Evolutionary conservation across 1,140 invertebrate species (phyloP).

Genomic region (Drosophila ficusphila): DNA sequence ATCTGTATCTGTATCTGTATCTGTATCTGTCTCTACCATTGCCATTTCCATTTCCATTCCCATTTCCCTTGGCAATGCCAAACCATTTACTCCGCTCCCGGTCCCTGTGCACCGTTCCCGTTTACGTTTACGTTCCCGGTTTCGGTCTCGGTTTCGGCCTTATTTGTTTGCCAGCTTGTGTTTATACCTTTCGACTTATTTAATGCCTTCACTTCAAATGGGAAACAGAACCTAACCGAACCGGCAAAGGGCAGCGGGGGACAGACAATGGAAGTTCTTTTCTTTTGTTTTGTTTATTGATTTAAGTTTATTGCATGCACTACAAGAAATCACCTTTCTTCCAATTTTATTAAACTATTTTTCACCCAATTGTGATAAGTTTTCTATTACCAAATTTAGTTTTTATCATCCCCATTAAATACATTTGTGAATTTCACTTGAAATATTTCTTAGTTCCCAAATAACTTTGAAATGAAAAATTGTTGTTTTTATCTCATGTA

Average conservation of each 20-base stretch:
- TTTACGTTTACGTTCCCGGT: background rate
- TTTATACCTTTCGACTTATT: conserved; percentile 80
- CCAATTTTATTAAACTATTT: too few species aligned
- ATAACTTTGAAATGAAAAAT: background rate
- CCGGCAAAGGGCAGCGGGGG: conserved; percentile 25
- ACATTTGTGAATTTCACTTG: too few species aligned
- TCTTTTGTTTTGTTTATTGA: conserved; percentile 66
- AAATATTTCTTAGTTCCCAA: background rate
- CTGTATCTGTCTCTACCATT: too few species aligned
- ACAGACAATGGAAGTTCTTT: conserved; percentile 64
- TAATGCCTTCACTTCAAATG: conserved; percentile 78
- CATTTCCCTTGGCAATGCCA: conserved; percentile 45
- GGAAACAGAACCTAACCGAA: conserved; percentile 63
- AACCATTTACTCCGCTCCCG: conserved; percentile 53
- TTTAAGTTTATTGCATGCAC: conserved; percentile 68
- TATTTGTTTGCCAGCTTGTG: conserved; percentile 76
- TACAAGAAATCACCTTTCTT: background rate
- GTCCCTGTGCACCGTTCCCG: too few species aligned
- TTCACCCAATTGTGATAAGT: too few species aligned
- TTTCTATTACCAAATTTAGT: too few species aligned
- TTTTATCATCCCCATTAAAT: too few species aligned
- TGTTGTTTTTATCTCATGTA: background rate
- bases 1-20: too few species aligned
- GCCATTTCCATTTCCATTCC: conserved; percentile 33
- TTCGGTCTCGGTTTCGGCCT: conserved; percentile 24